Evolutionary conservation across 2,113 vertebrate genomes (phyloP), one percentile per base, ranked within the genome.

Genomic region (Hippocampus zosterae): DNA sequence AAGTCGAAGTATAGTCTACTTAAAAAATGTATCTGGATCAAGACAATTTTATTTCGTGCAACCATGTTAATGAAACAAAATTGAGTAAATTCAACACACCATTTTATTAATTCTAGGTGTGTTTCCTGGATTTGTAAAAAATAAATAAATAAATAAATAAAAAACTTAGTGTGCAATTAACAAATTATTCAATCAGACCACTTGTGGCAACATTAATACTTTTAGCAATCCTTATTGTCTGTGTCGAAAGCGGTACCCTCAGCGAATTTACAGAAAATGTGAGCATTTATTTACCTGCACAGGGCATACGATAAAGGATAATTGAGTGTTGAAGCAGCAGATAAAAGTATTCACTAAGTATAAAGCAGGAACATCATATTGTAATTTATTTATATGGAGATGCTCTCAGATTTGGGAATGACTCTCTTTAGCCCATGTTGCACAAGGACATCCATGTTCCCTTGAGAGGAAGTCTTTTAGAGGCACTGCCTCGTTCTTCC

Each of bases 381-480:
- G 41, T 68, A 25, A 73, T 73, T 69, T 71, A 50, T 71, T 75
- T 75, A 71, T 59, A 53, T 52, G 71, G 52, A 57, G 21, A 71
- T 37, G 52, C 13, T 59, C 48, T 65, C 9, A 75, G 57, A 62
- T 74, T 59, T 63, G 1, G 62, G 27, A 40, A 37, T 57, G 70
- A 67, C 74, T 82, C 68, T 52, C 5, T 16, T 70, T 44, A 71
- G 10, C 56, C 12, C 61, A 18, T 69, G 52, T 40, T 41, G 53
- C 29, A 65, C 23, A 0, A 21, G 5, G 74, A 72, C 64, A 27
- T 44, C 9, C 1, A 19, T 68, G 33, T 62, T 42, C 60, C 66
- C 63, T 69, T 23, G 18, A 44, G 29, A 63, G 50, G 67, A 44
- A 15, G 60, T 71, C 61, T 62, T 25, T 19, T 10, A 19, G 56